These are phyloP conservation scores for Plebejus anna DNA, from an alignment of 2,888 invertebrate species.

Conservation along the genomic window DNA sequence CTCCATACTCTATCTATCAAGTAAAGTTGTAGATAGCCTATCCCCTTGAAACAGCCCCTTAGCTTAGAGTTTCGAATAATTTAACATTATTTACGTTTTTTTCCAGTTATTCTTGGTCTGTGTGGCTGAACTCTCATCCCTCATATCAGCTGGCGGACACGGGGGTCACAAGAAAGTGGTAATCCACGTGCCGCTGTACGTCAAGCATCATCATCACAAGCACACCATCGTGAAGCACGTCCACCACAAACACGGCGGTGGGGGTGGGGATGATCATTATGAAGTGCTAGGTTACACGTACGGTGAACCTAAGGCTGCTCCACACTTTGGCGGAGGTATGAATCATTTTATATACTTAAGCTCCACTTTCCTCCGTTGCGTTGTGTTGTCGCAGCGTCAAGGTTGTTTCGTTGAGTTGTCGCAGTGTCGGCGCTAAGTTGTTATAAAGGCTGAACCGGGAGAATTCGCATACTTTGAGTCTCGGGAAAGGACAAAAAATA, in stretches of 20 bases:
- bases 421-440: too few species aligned
- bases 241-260: conserved; percentile 80
- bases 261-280: conserved; percentile 81
- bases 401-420: too few species aligned
- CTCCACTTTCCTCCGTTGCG: too few species aligned
- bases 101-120: conserved; percentile 65
- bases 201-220: conserved; percentile 88
- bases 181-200: conserved; percentile 88
- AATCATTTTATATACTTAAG: conserved; percentile 24
- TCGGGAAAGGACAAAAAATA: too few species aligned
- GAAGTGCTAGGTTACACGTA: conserved; percentile 84
- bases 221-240: conserved; percentile 88
- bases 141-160: conserved; percentile 67
- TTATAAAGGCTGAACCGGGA: too few species aligned
- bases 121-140: conserved; percentile 57
- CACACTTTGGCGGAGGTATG: conserved; percentile 68
- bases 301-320: conserved; percentile 80
- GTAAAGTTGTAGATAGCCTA: too few species aligned
- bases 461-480: too few species aligned
- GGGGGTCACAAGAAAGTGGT: conserved; percentile 85
- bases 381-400: too few species aligned
- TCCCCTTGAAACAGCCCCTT: too few species aligned
- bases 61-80: too few species aligned
- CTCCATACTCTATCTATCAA: too few species aligned
- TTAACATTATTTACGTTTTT: not conserved